Conservation (phyloP, 2,888 invertebrate species). For the Andrena fulva region DNA sequence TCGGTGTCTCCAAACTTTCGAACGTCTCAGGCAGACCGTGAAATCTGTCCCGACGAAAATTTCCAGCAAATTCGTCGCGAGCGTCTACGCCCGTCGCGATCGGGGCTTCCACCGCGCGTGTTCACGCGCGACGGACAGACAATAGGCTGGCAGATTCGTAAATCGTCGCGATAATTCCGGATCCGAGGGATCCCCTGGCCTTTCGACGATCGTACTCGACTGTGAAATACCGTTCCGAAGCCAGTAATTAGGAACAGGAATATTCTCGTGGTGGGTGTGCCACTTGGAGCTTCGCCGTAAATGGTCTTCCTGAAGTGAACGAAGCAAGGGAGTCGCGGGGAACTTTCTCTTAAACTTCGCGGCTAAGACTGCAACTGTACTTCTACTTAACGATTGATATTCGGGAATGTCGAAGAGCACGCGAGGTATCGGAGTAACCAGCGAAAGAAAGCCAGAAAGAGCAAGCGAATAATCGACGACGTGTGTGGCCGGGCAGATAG, state of each 20-base stretch:
- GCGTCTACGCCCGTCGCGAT: constrained; percentile 53
- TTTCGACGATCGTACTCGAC: neutral
- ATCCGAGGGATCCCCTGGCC: neutral
- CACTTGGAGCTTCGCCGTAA: no score
- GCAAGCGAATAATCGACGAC: constrained; percentile 17
- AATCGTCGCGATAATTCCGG: constrained; percentile 50
- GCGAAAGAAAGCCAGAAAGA: neutral
- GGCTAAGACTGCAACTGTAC: no score
- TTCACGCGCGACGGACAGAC: constrained; percentile 56
- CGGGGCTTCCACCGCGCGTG: constrained; percentile 37
- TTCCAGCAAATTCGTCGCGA: constrained; percentile 71
- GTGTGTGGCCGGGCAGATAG: constrained; percentile 34
- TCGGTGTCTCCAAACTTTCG: constrained; percentile 79
- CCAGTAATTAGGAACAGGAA: neutral
- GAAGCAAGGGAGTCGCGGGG: no score
- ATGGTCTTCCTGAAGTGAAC: no score
- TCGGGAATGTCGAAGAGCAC: neutral
- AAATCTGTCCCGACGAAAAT: constrained; percentile 79
- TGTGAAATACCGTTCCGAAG: neutral
- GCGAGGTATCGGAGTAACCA: neutral
- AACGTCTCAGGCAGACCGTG: constrained; percentile 82
- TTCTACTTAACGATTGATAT: no score
- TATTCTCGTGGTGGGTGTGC: neutral
- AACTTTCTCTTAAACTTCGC: no score
- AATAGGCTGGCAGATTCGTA: constrained; percentile 49